Evolutionary conservation across 2,888 invertebrate species (phyloP), one percentile per base, ranked within the genome.

Genomic region (Plusia festucae): DNA sequence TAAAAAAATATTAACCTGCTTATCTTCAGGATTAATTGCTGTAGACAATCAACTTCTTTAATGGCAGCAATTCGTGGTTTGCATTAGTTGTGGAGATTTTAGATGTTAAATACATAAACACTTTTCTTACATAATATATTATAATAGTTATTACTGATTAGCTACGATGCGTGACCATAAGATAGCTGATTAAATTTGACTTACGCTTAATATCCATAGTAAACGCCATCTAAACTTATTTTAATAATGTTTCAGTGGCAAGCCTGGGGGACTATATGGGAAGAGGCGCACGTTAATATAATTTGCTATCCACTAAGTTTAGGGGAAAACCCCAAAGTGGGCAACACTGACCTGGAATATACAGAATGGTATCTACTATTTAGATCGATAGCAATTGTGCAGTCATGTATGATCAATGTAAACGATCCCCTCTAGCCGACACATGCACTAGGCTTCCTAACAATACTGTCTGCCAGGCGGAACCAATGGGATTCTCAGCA

Each of bases 401-500:
- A n/a, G 22, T 16, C 51, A 16, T 15, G 24, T n/a, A 15, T 2
- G 27, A 18, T 58, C 62, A 84, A 71, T 82, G 80, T 56, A 86
- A 79, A 18, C 80, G 81, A 60, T 77, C 83, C 18, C 89, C 92
- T 58, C 94, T 88, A 2, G 92, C 90, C 0, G 93, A 86, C 16
- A 93, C 92, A 62, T 95, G 91, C 1, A 89, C 85, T n/a, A 91
- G 70, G 78, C 93, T 93, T 73, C 96, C 89, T 24, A 85, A 72
- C 55, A 97, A 96, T 34, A 97, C 97, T 52, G 96, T 93, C 83
- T 96, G 97, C 98, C 98, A 99, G 30, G 97, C 97, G 32, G 96
- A 96, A 56, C 98, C 98, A 62, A 96, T 96, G 2, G 97, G 97
- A 92, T 97, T 97, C 44, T 96, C 96, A 53, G 93, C 89, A 13